Percentiles rank a stretch among this genome's conserved stretches.
phyloP scores from a whole-genome alignment of 1,140 invertebrate species.

The Caenorhabditis brenneri region DNA sequence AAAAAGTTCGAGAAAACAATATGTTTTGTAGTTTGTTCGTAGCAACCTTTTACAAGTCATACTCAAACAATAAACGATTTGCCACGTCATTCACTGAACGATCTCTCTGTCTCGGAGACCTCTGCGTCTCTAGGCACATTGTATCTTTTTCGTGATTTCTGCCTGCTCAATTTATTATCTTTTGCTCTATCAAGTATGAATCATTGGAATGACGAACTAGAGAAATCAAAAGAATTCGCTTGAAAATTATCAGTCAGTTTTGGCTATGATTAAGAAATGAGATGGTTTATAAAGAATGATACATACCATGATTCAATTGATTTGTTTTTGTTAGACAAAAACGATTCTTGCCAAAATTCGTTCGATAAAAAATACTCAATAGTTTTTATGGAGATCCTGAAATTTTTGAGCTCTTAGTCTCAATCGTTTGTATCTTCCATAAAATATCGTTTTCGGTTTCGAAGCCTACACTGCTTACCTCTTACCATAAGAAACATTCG shows the following conservation, averaged over 20 bases:
- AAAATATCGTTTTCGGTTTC: too few relatives aligned
- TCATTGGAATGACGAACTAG: neutral
- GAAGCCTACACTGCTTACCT: too few relatives aligned
- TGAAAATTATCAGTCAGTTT: neutral
- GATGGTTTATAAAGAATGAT: too few relatives aligned
- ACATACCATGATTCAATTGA: too few relatives aligned
- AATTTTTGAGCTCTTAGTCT: too few relatives aligned
- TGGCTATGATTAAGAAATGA: too few relatives aligned
- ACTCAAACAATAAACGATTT: neutral
- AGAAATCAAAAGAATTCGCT: neutral
- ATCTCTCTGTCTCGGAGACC: neutral
- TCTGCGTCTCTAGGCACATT: neutral
- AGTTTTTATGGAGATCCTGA: too few relatives aligned
- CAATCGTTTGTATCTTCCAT: too few relatives aligned
- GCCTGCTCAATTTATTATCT: neutral
- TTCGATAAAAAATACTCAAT: too few relatives aligned
- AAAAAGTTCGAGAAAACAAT: neutral
- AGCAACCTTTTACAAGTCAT: neutral
- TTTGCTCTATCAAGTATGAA: neutral
- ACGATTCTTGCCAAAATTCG: too few relatives aligned
- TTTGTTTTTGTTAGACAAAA: too few relatives aligned
- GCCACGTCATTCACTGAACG: neutral
- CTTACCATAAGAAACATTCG: too few relatives aligned
- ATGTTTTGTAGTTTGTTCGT: neutral
- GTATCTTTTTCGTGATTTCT: constrained; percentile 30